These are phyloP conservation scores for Pristionchus arcanus DNA, from an alignment of 2,888 invertebrate genomes.

Conservation along the genomic window DNA sequence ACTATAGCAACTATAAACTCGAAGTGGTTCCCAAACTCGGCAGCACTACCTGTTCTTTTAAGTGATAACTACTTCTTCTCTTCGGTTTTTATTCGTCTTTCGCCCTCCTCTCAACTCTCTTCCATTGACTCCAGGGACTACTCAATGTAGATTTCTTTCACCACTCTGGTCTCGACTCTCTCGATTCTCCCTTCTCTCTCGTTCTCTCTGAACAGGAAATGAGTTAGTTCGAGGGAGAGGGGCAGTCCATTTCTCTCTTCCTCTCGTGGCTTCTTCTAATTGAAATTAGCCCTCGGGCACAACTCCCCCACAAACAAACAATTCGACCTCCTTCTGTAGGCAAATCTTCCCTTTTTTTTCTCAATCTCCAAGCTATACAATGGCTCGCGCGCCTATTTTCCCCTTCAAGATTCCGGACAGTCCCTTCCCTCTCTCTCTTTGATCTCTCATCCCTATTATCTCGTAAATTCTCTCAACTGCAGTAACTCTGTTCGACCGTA, in stretches of 20 bases:
- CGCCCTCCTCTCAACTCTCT: not conserved
- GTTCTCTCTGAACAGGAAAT: not conserved
- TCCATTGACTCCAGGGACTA: conserved; percentile 21
- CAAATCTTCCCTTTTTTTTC: conserved; percentile 36
- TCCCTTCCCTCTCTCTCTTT: conserved; percentile 29
- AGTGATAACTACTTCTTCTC: conserved; percentile 18
- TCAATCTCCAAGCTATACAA: conserved; percentile 28
- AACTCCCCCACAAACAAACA: conserved; percentile 50
- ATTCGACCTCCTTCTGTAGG: not conserved
- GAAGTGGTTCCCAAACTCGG: not conserved
- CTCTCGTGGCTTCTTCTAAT: conserved; percentile 47
- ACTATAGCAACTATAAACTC: not conserved
- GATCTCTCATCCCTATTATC: conserved; percentile 10
- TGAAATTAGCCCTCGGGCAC: conserved; percentile 50
- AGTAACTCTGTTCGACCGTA: conserved; percentile 46
- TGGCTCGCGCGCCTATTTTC: conserved; percentile 29
- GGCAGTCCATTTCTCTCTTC: not conserved
- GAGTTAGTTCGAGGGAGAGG: not conserved
- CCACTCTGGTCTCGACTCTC: conserved; percentile 26
- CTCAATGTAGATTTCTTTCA: conserved; percentile 35
- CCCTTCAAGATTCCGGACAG: conserved; percentile 25
- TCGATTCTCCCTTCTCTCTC: not conserved
- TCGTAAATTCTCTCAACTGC: not conserved
- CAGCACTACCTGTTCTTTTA: conserved; percentile 36
- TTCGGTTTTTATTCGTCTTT: conserved; percentile 5